These are phyloP conservation scores for Empidonax alnorum DNA, from an alignment of 2,113 vertebrate genomes.

Conservation along the genomic window DNA sequence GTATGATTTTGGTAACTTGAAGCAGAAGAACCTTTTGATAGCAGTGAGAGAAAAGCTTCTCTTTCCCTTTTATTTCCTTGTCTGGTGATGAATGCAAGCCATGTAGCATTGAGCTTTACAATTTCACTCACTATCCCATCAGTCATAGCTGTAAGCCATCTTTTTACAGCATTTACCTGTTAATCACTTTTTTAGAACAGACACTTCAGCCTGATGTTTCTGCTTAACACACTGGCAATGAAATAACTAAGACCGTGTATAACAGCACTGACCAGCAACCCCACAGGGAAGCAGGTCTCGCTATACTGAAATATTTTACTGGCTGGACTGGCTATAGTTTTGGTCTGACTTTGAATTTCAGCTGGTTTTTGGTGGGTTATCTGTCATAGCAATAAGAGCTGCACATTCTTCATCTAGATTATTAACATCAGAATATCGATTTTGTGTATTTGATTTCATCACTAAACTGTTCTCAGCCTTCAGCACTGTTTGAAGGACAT, in stretches of 20 bases:
- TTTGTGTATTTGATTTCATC: neutral
- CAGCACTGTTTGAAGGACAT: neutral
- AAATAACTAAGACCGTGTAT: neutral
- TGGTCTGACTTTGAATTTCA: neutral
- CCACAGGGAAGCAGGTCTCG: rapidly evolving
- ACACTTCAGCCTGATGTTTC: neutral
- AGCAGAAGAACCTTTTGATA: neutral
- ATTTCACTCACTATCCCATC: neutral
- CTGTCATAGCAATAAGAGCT: neutral
- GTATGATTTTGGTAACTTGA: neutral
- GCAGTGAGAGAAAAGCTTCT: neutral
- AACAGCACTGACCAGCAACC: neutral
- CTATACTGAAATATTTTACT: neutral
- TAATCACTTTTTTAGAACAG: neutral
- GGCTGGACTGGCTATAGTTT: neutral
- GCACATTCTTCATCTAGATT: neutral
- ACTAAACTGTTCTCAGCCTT: neutral
- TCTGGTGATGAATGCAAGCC: neutral
- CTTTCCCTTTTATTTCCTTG: neutral
- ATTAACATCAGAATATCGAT: neutral
- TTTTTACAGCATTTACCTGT: neutral
- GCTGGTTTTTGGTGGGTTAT: neutral
- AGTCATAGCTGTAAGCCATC: neutral
- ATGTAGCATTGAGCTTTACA: rapidly evolving
- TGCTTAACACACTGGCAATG: neutral